A percentile compares a stretch with the other conserved stretches of the same genome.
Conservation (phyloP, 2,888 invertebrate species). For the Drosophila neutralis region DNA sequence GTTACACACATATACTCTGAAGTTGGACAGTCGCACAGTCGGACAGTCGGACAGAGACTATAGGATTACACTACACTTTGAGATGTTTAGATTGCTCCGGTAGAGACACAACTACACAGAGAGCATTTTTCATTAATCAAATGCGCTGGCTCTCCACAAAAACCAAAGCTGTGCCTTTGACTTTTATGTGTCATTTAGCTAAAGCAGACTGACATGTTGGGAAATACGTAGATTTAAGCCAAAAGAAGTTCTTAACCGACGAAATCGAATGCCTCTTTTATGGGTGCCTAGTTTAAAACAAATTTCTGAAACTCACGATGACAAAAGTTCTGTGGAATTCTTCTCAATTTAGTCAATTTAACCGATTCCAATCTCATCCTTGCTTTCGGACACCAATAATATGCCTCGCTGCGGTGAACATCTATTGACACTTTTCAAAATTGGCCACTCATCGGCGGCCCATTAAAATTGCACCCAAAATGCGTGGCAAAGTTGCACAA, state of each 20-base stretch:
- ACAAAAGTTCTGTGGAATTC: background rate
- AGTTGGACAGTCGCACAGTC: conserved; percentile 14
- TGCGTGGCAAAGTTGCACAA: background rate
- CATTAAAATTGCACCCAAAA: background rate
- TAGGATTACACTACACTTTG: conserved; percentile 1
- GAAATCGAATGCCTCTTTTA: background rate
- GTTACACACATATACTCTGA: conserved; percentile 5
- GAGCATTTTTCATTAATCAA: conserved; percentile 58
- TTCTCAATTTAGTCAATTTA: background rate
- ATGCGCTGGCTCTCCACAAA: conserved; percentile 29
- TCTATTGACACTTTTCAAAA: background rate
- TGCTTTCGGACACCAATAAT: background rate
- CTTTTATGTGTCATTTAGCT: conserved; percentile 48
- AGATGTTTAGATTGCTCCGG: conserved; percentile 9
- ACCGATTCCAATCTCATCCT: background rate
- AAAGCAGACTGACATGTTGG: conserved; percentile 14
- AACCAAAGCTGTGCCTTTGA: conserved; percentile 35
- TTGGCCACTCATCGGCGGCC: background rate
- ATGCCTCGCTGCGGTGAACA: background rate
- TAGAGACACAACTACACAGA: conserved; percentile 1
- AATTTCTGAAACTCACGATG: background rate
- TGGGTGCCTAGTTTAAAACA: background rate
- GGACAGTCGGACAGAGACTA: background rate
- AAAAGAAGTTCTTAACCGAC: background rate
- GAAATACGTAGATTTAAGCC: background rate